phyloP scores from a whole-genome alignment of 2,113 vertebrate genomes.

The Dicrurus megarhynchus region DNA sequence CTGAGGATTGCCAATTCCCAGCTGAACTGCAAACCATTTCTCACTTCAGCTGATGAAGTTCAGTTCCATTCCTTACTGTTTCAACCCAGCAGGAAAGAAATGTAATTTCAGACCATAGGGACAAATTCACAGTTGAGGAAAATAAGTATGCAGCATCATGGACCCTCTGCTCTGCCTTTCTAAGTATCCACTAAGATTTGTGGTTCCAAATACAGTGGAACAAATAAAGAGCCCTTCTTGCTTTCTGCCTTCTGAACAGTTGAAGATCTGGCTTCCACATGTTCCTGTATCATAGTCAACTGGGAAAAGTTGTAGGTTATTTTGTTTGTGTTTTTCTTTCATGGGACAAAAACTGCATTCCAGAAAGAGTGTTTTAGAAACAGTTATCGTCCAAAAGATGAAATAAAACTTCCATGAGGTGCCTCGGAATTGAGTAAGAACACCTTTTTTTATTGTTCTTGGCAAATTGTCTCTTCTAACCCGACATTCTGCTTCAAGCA shows the following conservation, averaged over 20 bases:
- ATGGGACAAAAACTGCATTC: neutral
- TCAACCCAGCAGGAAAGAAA: neutral
- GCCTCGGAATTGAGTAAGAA: neutral
- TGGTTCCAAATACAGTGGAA: neutral
- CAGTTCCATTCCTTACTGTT: neutral
- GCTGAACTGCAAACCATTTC: neutral
- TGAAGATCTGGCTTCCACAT: slow-evolving; percentile 20
- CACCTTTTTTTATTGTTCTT: neutral
- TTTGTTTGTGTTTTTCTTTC: neutral
- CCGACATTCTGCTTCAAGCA: neutral
- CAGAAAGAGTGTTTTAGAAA: neutral
- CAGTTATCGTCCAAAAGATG: neutral
- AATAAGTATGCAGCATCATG: neutral
- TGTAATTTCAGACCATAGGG: neutral
- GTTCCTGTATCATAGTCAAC: neutral
- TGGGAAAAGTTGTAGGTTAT: neutral
- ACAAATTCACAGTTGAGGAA: neutral
- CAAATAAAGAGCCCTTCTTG: neutral
- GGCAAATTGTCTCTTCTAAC: neutral
- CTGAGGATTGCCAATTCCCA: neutral
- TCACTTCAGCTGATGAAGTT: neutral
- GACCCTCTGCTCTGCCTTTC: neutral
- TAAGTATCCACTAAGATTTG: neutral
- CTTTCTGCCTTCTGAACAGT: neutral
- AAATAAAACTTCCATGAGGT: neutral